A percentile compares a stretch with the other conserved stretches of the same genome.
Conservation (phyloP, 1,140 invertebrate genomes). For the Hycleus cichorii region DNA sequence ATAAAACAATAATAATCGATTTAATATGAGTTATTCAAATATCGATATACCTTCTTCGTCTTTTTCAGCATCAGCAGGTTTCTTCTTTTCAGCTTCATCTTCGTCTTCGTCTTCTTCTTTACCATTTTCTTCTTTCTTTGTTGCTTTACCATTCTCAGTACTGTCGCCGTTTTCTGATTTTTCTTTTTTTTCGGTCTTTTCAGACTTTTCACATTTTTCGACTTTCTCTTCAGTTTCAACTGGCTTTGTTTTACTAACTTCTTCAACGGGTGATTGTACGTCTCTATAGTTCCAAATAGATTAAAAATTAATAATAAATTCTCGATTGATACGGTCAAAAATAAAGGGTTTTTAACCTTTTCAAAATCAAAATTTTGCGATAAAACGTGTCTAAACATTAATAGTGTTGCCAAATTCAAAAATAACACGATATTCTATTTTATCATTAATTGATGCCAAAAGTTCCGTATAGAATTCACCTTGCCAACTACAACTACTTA, state of each 20-base stretch:
- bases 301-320: not conserved
- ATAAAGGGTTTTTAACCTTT: too few species aligned
- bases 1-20: not conserved
- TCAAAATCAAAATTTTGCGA: too few species aligned
- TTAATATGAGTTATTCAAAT: not conserved
- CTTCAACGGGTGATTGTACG: conserved; percentile 25
- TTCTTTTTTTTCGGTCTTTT: conserved; percentile 19
- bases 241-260: conserved; percentile 31
- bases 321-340: too few species aligned
- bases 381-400: too few species aligned
- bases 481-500: too few species aligned
- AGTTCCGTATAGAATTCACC: too few species aligned
- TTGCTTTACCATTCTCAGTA: conserved; percentile 34
- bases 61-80: not conserved
- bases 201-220: conserved; percentile 20
- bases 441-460: too few species aligned
- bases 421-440: too few species aligned
- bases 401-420: too few species aligned
- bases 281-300: conserved; percentile 14
- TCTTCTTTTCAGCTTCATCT: conserved; percentile 1
- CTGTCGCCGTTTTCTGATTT: conserved; percentile 18
- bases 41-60: not conserved
- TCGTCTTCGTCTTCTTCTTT: conserved; percentile 35
- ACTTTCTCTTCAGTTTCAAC: conserved; percentile 39
- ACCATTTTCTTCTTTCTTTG: conserved; percentile 35